Evolutionary conservation across 2,797 vertebrate species (phyloP), one percentile per base, ranked within the genome.

Genomic region (Molossus molossus): DNA sequence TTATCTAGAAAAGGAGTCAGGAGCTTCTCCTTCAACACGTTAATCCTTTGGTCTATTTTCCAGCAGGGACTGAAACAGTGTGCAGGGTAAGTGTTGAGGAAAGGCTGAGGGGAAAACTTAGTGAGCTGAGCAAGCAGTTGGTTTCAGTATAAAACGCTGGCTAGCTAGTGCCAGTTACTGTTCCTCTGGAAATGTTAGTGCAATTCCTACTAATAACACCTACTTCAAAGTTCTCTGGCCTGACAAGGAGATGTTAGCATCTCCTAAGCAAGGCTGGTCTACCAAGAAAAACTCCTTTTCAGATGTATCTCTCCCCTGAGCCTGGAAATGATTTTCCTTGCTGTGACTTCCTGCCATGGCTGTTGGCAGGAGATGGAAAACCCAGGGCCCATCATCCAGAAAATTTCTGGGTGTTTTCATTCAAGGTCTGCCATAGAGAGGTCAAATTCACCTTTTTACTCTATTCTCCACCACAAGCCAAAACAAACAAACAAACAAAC

Each of bases 1-100:
- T 94, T 76, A 76, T 87, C 57, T 70, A 79, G 64, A 87, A 89
- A 73, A 64, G 15, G 58, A 90, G 57, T n/a, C 37, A 50, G 21
- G 45, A 87, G 33, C 18, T 57, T 92, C 27, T 65, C 33, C 81
- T 73, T 65, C 57, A 79, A 58, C 37, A 86, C 79, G 77, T 91
- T 45, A 92, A 76, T 90, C 27, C 25, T 96, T 70, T 82, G 65
- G 65, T 53, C 13, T 13, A 23, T 79, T 87, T 60, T 58, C 75
- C 80, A 91, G 37, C 17, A 79, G 87, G 55, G 33, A 40, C n/a
- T 95, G 58, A 84, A 88, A 80, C 45, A 9, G 13, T 1, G 3
- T 11, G 17, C 45, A 57, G 33, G 12, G 23, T 17, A 23, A 87
- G 37, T 48, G 10, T 11, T 18, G 20, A 81, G 86, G 50, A 50